phyloP scores from a whole-genome alignment of 2,888 invertebrate genomes.

The Drosophila histrio region DNA sequence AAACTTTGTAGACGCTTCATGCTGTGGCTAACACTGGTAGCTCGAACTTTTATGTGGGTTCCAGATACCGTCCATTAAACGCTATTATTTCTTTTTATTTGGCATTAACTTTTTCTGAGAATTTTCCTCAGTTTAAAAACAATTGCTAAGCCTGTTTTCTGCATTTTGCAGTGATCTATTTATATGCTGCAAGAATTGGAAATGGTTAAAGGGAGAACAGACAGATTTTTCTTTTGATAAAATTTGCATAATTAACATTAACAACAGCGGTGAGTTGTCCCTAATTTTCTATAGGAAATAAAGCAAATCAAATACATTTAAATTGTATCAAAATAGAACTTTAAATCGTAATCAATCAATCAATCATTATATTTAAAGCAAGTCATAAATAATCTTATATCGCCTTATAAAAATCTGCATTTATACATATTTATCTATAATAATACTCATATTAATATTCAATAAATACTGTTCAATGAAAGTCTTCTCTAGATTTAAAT shows the following conservation, averaged over 20 bases:
- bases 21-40: constrained; percentile 28
- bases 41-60: constrained; percentile 18
- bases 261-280: too few species aligned
- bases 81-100: not conserved
- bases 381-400: not conserved
- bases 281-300: too few species aligned
- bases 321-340: too few species aligned
- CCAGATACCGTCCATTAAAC: constrained; percentile 11
- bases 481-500: not conserved
- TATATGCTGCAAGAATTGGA: not conserved
- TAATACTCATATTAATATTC: not conserved
- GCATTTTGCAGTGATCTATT: not conserved
- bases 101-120: constrained; percentile 1
- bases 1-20: constrained; percentile 16
- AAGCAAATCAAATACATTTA: too few species aligned
- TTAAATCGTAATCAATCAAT: too few species aligned
- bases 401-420: not conserved
- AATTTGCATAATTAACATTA: too few species aligned
- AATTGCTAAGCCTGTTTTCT: not conserved
- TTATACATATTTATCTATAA: not conserved
- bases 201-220: too few species aligned
- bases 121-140: not conserved
- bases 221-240: too few species aligned
- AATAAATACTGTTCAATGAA: not conserved
- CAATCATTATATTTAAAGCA: too few species aligned